These are phyloP conservation scores for Amblyopsis rosae DNA, from an alignment of 2,113 vertebrate species.

Conservation along the genomic window DNA sequence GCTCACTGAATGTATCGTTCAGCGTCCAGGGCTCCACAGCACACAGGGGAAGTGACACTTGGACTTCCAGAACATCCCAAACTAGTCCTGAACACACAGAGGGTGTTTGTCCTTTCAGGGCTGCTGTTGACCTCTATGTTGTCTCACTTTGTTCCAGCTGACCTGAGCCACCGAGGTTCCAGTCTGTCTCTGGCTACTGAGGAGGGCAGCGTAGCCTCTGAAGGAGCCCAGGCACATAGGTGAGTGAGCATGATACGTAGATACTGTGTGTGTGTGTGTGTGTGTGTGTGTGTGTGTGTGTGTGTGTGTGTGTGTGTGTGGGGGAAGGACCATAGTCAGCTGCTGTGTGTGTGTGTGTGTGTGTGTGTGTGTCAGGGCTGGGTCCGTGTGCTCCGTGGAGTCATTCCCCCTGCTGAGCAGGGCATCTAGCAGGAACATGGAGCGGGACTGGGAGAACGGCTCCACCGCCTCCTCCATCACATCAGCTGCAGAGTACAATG, in stretches of 20 bases:
- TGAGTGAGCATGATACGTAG: slow-evolving; percentile 51
- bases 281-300: not conserved
- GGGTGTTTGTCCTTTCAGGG: not conserved
- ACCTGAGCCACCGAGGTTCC: slow-evolving; percentile 91
- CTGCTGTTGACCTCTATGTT: not conserved
- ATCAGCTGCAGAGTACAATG: slow-evolving; percentile 91
- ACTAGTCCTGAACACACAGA: not conserved
- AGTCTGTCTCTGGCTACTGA: slow-evolving; percentile 93
- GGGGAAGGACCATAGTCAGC: not conserved
- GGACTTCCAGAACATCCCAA: slow-evolving; percentile 5
- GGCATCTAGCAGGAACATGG: slow-evolving; percentile 89
- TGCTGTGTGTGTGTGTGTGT: not conserved
- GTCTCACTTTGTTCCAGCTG: slow-evolving; percentile 72
- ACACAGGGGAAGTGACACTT: slow-evolving; percentile 63
- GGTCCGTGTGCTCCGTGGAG: slow-evolving; percentile 90
- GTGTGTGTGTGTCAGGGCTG: slow-evolving; percentile 75
- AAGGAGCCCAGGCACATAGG: slow-evolving; percentile 85
- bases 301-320: slow-evolving; percentile 4
- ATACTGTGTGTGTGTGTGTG: not conserved
- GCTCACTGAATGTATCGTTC: slow-evolving; percentile 59
- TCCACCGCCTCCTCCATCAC: slow-evolving; percentile 93
- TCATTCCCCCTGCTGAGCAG: slow-evolving; percentile 87
- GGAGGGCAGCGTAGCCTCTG: slow-evolving; percentile 87
- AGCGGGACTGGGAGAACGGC: slow-evolving; percentile 93
- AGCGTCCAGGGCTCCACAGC: slow-evolving; percentile 60